Conservation (phyloP, 2,797 vertebrate species). For the Jordanella pulchra region DNA sequence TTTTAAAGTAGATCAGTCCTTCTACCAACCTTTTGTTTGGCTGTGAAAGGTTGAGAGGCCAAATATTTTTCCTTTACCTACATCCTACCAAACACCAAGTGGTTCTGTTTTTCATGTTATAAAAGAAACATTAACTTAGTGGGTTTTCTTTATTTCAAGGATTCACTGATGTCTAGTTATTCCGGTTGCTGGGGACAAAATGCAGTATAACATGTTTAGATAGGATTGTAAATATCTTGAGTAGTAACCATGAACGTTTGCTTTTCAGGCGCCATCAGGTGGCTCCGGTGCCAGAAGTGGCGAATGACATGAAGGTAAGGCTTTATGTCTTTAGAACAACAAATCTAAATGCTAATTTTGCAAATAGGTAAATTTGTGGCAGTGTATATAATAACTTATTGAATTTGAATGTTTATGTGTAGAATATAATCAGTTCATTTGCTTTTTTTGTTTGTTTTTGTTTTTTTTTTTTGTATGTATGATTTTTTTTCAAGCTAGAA, state of each 20-base stretch:
- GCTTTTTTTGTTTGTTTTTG: not conserved
- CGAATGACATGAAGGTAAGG: slow-evolving; percentile 82
- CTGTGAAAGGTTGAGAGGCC: no score
- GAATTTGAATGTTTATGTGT: not conserved
- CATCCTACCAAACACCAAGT: no score
- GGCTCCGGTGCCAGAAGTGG: slow-evolving; percentile 78
- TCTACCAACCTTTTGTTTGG: no score
- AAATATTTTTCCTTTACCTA: no score
- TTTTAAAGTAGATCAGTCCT: no score
- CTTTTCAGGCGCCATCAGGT: slow-evolving; percentile 79
- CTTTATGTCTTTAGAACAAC: not conserved
- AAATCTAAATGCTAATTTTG: not conserved
- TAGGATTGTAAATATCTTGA: not conserved
- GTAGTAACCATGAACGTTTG: not conserved
- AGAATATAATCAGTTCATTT: not conserved
- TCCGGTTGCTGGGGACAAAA: not conserved
- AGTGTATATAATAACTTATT: not conserved
- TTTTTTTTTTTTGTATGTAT: not conserved
- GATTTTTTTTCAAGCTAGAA: no score
- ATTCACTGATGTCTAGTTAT: not conserved
- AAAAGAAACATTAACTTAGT: not conserved
- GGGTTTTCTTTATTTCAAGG: not conserved
- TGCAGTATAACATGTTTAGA: not conserved
- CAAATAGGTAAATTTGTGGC: not conserved
- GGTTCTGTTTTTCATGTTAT: not conserved